Evolutionary conservation across 2,888 invertebrate species (phyloP).

Genomic region (Tiliacea aurago): DNA sequence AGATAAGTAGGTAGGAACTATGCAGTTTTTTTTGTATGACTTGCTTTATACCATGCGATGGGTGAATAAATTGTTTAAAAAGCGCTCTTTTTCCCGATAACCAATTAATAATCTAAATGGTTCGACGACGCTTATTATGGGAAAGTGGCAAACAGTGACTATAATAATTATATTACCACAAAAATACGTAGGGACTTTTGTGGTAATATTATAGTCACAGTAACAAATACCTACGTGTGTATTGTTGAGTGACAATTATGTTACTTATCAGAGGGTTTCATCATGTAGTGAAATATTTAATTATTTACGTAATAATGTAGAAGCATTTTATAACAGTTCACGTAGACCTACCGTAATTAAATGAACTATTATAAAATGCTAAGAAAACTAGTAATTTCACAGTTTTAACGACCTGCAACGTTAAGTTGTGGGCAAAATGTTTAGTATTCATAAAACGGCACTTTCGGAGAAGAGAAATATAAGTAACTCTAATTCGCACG

Average conservation of each 20-base stretch:
- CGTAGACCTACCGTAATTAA: not conserved
- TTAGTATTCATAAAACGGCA: constrained; percentile 35
- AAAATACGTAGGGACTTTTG: not conserved
- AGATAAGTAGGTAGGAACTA: too few relatives aligned
- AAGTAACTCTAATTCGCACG: constrained; percentile 14
- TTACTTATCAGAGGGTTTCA: constrained; percentile 39
- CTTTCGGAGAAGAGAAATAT: constrained; percentile 20
- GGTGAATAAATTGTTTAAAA: constrained; percentile 4
- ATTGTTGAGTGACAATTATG: constrained; percentile 29
- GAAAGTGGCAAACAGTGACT: constrained; percentile 6
- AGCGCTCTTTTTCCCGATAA: not conserved
- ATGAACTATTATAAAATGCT: constrained; percentile 13
- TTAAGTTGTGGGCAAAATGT: constrained; percentile 5
- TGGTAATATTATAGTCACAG: not conserved
- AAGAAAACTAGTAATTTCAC: constrained; percentile 24
- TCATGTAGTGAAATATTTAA: constrained; percentile 36
- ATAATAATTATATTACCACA: not conserved
- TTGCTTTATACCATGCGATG: not conserved
- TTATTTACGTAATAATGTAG: constrained; percentile 23
- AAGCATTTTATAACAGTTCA: too few relatives aligned
- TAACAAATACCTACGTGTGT: constrained; percentile 18
- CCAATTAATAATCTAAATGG: constrained; percentile 17
- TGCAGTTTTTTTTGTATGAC: too few relatives aligned
- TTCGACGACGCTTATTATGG: not conserved
- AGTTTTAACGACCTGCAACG: constrained; percentile 27